Evolutionary conservation across 2,888 invertebrate genomes (phyloP).

Genomic region (Plebejus argus): DNA sequence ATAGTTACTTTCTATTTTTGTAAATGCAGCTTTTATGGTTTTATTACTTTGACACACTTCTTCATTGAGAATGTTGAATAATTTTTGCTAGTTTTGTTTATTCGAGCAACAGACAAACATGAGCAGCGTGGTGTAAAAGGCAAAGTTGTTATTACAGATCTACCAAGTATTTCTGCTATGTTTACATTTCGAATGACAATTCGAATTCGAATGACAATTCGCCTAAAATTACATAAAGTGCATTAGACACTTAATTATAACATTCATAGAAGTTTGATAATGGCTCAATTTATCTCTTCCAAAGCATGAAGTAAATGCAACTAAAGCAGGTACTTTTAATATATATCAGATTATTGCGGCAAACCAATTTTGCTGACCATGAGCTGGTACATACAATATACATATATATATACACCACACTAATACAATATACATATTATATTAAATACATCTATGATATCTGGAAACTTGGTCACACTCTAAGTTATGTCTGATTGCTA

Average conservation of each 20-base stretch:
- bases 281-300: not conserved
- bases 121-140: not conserved
- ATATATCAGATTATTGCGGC: not conserved
- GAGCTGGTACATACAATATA: not conserved
- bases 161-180: not conserved
- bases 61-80: not conserved
- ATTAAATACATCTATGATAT: not conserved
- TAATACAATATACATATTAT: no score
- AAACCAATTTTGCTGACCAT: not conserved
- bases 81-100: not conserved
- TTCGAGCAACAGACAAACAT: not conserved
- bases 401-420: no score
- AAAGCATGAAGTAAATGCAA: not conserved
- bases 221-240: not conserved
- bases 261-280: not conserved
- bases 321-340: not conserved
- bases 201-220: no score
- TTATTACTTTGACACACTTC: not conserved
- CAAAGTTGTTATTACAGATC: not conserved
- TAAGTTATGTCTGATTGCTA: not conserved
- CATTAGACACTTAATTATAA: no score
- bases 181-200: not conserved
- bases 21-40: slow-evolving; percentile 13
- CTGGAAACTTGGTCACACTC: not conserved
- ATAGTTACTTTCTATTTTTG: slow-evolving; percentile 9